A percentile compares a stretch with the other conserved stretches of the same genome.
phyloP scores from a whole-genome alignment of 2,888 invertebrate genomes.

The Mylabris sibirica region DNA sequence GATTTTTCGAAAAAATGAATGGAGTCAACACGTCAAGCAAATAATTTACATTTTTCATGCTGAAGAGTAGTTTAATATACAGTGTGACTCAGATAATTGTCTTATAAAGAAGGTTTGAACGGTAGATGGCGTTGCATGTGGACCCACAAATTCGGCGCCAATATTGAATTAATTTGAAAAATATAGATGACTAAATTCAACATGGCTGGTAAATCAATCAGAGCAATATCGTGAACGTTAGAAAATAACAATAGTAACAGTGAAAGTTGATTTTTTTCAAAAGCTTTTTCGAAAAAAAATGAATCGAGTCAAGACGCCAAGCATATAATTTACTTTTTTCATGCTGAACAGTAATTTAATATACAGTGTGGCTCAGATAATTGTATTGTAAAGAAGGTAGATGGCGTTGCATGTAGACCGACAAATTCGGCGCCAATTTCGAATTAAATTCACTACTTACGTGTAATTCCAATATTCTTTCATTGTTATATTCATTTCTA shows the following conservation, averaged over 20 bases:
- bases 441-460: constrained; percentile 40
- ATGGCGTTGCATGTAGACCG: neutral
- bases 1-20: too few species aligned
- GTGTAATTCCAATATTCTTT: constrained; percentile 56
- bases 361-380: too few species aligned
- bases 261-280: neutral
- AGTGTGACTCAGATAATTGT: too few species aligned
- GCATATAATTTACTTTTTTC: too few species aligned
- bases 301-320: too few species aligned
- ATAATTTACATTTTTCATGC: too few species aligned
- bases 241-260: constrained; percentile 22
- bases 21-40: too few species aligned
- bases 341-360: too few species aligned
- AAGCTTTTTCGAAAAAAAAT: neutral
- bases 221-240: constrained; percentile 55
- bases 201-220: constrained; percentile 53
- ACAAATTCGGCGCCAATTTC: neutral
- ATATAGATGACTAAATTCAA: constrained; percentile 70
- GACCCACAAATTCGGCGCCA: neutral
- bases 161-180: neutral
- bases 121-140: too few species aligned
- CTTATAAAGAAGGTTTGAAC: too few species aligned
- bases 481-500: constrained; percentile 50
- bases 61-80: too few species aligned
- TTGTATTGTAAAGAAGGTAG: too few species aligned